Conservation (phyloP, 2,888 invertebrate genomes). For the Tineola bisselliella region DNA sequence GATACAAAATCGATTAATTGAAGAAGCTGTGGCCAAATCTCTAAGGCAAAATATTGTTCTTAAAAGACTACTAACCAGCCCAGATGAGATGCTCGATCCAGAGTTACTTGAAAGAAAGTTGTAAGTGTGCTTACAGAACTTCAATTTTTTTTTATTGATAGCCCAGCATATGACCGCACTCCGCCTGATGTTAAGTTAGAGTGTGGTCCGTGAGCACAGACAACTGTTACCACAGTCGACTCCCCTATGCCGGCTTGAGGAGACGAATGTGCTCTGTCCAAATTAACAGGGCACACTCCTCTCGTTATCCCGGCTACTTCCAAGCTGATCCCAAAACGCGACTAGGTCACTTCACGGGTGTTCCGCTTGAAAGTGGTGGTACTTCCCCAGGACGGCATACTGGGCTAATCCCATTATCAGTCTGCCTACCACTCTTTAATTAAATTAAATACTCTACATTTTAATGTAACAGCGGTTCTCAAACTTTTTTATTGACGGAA, state of each 20-base stretch:
- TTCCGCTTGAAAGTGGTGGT: no score
- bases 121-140: no score
- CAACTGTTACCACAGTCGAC: neutral
- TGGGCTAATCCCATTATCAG: no score
- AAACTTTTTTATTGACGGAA: no score
- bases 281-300: neutral
- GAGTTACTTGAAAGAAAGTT: conserved; percentile 36
- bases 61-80: conserved; percentile 28
- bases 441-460: no score
- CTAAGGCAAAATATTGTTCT: conserved; percentile 36
- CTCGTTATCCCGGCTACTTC: neutral
- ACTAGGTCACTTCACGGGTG: no score
- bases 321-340: no score
- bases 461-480: no score
- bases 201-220: neutral
- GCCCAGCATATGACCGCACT: neutral
- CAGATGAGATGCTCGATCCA: conserved; percentile 26
- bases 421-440: no score
- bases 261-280: neutral
- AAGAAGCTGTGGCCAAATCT: conserved; percentile 35
- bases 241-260: no score
- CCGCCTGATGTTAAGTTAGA: neutral
- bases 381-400: no score
- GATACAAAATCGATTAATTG: conserved; percentile 32
- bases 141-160: conserved; percentile 14